phyloP scores from a whole-genome alignment of 2,888 invertebrate species.

The Dicycla oo region DNA sequence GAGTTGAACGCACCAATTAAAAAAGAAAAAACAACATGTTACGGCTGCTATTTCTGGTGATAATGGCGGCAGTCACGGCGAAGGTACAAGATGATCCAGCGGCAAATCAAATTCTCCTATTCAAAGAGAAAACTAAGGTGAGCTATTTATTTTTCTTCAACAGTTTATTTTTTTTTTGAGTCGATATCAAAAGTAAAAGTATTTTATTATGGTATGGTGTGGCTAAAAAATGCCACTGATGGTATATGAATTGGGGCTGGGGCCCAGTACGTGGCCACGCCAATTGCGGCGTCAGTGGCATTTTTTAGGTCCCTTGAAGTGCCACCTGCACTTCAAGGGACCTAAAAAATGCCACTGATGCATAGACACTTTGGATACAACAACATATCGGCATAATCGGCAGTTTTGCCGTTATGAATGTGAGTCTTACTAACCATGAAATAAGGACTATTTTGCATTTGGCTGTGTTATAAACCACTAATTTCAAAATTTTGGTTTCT shows the following conservation, averaged over 20 bases:
- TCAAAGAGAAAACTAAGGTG: conserved; percentile 75
- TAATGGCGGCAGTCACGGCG: conserved; percentile 49
- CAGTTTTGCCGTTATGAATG: no score
- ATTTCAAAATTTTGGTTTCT: no score
- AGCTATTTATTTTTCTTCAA: conserved; percentile 57
- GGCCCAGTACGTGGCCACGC: neutral
- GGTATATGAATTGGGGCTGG: no score
- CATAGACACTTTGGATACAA: neutral
- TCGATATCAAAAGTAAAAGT: neutral
- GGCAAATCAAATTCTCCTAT: conserved; percentile 75
- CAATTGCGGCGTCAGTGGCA: neutral
- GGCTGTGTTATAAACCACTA: no score
- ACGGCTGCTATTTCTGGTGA: conserved; percentile 40
- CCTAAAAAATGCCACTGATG: no score
- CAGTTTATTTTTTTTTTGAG: neutral
- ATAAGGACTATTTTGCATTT: no score
- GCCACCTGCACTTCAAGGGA: no score
- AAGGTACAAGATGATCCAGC: conserved; percentile 69
- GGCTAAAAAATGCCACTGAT: no score
- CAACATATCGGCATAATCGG: no score
- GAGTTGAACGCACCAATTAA: neutral
- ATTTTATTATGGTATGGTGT: neutral
- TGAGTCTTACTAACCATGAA: no score
- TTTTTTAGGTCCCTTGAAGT: no score
- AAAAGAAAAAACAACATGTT: conserved; percentile 67